phyloP scores from a whole-genome alignment of 2,113 vertebrate species.

The Bubo bubo region DNA sequence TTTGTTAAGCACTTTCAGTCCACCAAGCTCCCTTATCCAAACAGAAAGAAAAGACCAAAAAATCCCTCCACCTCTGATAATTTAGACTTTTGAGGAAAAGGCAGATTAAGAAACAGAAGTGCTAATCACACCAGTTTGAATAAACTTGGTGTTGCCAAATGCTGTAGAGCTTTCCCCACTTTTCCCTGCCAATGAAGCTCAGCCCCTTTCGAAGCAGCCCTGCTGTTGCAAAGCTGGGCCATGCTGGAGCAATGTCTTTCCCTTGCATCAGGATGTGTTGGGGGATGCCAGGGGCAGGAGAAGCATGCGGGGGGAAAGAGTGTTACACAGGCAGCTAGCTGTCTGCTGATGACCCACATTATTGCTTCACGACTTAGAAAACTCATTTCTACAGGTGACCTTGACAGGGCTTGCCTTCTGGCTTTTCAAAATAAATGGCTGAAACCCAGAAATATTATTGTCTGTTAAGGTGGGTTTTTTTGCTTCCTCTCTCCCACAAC shows the following conservation, averaged over 20 bases:
- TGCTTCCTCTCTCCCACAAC: background rate
- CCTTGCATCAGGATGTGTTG: background rate
- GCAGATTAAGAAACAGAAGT: background rate
- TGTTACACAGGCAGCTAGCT: background rate
- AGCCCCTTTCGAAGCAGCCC: background rate
- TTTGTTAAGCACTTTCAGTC: background rate
- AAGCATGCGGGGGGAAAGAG: accelerated
- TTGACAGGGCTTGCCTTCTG: slow-evolving; percentile 33
- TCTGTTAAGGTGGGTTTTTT: background rate
- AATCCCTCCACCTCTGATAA: background rate
- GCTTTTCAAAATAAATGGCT: slow-evolving; percentile 46
- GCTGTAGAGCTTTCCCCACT: background rate
- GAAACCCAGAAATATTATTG: background rate
- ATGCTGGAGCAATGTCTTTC: background rate
- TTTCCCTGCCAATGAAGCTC: background rate
- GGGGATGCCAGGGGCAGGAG: background rate
- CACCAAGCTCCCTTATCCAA: background rate
- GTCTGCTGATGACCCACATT: background rate
- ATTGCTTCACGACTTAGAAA: slow-evolving; percentile 53
- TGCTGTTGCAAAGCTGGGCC: background rate
- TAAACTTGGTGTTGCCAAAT: background rate
- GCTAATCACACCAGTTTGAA: background rate
- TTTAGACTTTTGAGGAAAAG: background rate
- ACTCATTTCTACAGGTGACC: slow-evolving; percentile 42
- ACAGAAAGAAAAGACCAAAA: background rate